Evolutionary conservation across 2,113 vertebrate species (phyloP).

Genomic region (Eudorcas thomsonii): DNA sequence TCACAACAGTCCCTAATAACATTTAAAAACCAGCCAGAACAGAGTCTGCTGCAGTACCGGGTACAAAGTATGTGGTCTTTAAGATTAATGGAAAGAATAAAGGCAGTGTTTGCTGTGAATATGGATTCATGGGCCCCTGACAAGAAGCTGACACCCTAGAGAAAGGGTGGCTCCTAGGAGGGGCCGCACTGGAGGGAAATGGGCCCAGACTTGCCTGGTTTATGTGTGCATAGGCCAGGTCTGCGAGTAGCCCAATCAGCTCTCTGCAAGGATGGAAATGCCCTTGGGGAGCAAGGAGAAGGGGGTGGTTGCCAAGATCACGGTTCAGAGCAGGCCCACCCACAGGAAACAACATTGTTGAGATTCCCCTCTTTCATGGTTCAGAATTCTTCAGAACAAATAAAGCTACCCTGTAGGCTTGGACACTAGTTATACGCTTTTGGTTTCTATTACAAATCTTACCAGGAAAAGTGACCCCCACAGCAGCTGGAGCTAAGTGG

Average conservation of each 20-base stretch:
- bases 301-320: neutral
- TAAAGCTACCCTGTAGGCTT: neutral
- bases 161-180: neutral
- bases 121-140: neutral
- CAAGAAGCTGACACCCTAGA: neutral
- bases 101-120: neutral
- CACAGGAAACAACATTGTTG: neutral
- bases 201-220: neutral
- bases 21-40: neutral
- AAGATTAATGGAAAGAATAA: neutral
- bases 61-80: neutral
- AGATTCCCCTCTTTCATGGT: neutral
- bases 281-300: neutral
- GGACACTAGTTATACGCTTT: neutral
- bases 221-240: neutral
- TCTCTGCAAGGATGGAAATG: neutral
- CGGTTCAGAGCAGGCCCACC: neutral
- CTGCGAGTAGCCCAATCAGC: neutral
- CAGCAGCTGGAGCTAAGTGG: neutral
- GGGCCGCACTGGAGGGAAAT: neutral
- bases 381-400: slow-evolving; percentile 19
- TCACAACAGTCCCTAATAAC: neutral
- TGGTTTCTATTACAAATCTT: neutral
- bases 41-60: fast-evolving
- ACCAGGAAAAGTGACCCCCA: neutral